Conservation (phyloP, 2,888 invertebrate species). For the Rhamnusium bicolor region DNA sequence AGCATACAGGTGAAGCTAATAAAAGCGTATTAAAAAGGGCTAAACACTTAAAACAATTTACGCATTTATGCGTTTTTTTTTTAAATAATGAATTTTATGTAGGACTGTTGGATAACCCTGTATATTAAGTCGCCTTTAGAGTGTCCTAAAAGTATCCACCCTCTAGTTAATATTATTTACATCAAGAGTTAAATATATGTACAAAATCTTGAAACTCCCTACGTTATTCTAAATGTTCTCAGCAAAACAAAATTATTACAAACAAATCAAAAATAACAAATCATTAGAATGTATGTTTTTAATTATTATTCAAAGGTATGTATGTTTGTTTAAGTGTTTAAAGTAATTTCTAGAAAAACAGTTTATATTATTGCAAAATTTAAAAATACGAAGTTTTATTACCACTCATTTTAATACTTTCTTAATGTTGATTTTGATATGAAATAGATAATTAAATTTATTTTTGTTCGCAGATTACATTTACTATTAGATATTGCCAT, state of each 20-base stretch:
- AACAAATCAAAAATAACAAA: conserved; percentile 5
- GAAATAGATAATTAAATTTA: background rate
- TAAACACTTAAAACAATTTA: too few species aligned
- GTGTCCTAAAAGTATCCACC: too few species aligned
- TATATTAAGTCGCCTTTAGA: too few species aligned
- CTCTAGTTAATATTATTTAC: background rate
- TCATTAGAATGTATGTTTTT: background rate
- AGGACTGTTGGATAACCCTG: too few species aligned
- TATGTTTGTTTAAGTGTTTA: conserved; percentile 11
- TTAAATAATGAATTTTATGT: too few species aligned
- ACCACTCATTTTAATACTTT: conserved; percentile 2
- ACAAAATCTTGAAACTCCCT: background rate
- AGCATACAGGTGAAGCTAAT: too few species aligned
- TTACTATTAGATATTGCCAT: background rate
- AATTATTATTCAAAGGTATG: background rate
- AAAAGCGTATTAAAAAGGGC: too few species aligned
- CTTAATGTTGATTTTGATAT: background rate
- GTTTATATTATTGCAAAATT: background rate
- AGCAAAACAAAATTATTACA: background rate
- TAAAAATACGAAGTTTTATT: conserved; percentile 5
- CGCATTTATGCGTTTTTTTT: too few species aligned
- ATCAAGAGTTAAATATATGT: background rate
- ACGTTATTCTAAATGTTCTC: background rate
- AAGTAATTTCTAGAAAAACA: conserved; percentile 2
- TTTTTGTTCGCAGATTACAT: background rate